phyloP scores from a whole-genome alignment of 2,797 vertebrate genomes.

The Myiothlypis coronata region DNA sequence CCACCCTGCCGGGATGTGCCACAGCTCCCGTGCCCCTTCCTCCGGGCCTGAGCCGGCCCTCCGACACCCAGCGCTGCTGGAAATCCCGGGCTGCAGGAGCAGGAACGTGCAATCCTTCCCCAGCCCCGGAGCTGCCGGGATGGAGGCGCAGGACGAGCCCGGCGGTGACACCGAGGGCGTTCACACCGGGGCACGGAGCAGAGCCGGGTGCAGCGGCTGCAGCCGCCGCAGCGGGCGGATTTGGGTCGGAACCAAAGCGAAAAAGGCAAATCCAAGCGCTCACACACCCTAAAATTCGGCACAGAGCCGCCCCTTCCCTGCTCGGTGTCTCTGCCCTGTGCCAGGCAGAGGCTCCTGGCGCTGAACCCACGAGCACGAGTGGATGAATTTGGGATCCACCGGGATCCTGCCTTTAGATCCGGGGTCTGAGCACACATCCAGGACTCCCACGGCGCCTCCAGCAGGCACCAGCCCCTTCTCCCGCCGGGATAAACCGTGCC shows the following conservation, averaged over 20 bases:
- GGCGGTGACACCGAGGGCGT: background rate
- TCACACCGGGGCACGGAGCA: background rate
- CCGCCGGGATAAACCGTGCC: background rate
- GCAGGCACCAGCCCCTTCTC: background rate
- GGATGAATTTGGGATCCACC: background rate
- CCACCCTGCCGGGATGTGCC: background rate
- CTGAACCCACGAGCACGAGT: accelerated
- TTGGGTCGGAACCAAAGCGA: background rate
- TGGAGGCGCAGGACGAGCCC: background rate
- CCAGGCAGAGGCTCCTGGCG: background rate
- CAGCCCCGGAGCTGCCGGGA: background rate
- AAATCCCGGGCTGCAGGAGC: accelerated
- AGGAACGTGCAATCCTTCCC: accelerated
- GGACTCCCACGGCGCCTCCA: accelerated
- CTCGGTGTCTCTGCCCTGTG: background rate
- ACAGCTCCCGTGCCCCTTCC: background rate
- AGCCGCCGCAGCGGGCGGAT: accelerated
- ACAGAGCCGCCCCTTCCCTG: background rate
- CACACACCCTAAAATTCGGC: background rate
- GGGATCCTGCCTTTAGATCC: background rate
- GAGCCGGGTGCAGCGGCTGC: accelerated
- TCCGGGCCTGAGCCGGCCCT: background rate
- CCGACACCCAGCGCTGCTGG: accelerated
- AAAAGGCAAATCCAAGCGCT: background rate
- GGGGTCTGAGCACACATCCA: background rate